Percentiles rank a stretch among this genome's conserved stretches.
phyloP scores from a whole-genome alignment of 2,113 vertebrate species.

The Gymnocephalus cernua region DNA sequence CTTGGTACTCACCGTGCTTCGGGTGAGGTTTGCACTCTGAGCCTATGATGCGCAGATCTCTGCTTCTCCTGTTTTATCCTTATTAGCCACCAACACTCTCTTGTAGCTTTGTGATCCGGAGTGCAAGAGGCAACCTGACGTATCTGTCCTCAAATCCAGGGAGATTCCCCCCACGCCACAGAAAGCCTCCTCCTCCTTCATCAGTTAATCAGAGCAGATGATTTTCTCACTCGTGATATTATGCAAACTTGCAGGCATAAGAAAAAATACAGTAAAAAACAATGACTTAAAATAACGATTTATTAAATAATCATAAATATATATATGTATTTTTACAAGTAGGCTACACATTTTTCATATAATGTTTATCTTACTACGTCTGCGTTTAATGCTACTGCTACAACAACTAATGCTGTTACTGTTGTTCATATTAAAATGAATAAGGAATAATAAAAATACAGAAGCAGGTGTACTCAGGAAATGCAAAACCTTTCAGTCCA shows the following conservation, averaged over 20 bases:
- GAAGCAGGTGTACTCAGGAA: not conserved
- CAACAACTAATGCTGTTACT: not conserved
- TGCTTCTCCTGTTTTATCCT: conserved; percentile 54
- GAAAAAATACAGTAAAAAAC: not conserved
- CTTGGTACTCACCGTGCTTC: conserved; percentile 66
- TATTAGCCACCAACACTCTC: conserved; percentile 49
- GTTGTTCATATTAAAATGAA: not conserved
- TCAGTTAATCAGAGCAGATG: conserved; percentile 81
- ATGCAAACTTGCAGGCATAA: conserved; percentile 27
- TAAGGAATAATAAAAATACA: not conserved
- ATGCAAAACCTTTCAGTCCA: not conserved
- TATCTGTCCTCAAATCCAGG: conserved; percentile 77
- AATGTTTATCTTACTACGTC: not conserved
- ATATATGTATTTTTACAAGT: not conserved
- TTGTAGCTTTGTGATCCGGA: conserved; percentile 68
- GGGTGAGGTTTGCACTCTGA: conserved; percentile 37
- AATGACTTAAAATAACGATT: not conserved
- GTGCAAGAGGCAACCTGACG: conserved; percentile 70
- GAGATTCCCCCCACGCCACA: conserved; percentile 70
- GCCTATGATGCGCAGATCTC: conserved; percentile 53
- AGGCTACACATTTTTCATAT: not conserved
- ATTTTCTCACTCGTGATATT: conserved; percentile 60
- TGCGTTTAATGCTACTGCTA: not conserved
- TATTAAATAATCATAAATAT: not conserved
- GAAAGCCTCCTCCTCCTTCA: conserved; percentile 80